Percentiles rank a stretch among this genome's conserved stretches.
phyloP scores from a whole-genome alignment of 2,797 vertebrate species.

The Antennarius maculatus region DNA sequence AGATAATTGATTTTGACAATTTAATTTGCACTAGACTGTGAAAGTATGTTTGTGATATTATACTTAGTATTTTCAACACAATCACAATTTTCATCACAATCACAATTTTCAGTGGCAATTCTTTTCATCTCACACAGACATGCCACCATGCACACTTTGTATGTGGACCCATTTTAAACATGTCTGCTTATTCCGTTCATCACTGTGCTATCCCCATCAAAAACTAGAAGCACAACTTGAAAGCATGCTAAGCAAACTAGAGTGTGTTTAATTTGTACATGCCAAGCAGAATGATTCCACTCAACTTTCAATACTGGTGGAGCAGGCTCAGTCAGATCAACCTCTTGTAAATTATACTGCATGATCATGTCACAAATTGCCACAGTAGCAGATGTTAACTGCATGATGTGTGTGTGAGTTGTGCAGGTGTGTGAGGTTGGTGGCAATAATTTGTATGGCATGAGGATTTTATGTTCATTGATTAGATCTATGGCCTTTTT shows the following conservation, averaged over 20 bases:
- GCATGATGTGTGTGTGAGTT: background rate
- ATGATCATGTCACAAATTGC: background rate
- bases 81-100: too few species aligned
- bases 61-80: too few species aligned
- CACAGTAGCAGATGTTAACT: background rate
- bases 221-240: background rate
- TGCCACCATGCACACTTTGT: too few species aligned
- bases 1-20: too few species aligned
- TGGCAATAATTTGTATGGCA: background rate
- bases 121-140: too few species aligned
- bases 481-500: background rate
- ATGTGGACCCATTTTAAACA: too few species aligned
- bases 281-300: slow-evolving; percentile 4
- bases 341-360: background rate
- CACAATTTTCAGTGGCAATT: too few species aligned
- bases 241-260: background rate
- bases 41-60: too few species aligned
- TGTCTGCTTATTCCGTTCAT: too few species aligned
- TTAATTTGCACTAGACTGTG: too few species aligned
- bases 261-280: background rate
- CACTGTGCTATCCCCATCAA: too few species aligned
- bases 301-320: slow-evolving; percentile 38
- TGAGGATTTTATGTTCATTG: background rate
- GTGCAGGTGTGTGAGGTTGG: background rate
- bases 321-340: slow-evolving; percentile 8